Evolutionary conservation across 2,113 vertebrate species (phyloP), one percentile per base, ranked within the genome.

Genomic region (Cheilinus undulatus): DNA sequence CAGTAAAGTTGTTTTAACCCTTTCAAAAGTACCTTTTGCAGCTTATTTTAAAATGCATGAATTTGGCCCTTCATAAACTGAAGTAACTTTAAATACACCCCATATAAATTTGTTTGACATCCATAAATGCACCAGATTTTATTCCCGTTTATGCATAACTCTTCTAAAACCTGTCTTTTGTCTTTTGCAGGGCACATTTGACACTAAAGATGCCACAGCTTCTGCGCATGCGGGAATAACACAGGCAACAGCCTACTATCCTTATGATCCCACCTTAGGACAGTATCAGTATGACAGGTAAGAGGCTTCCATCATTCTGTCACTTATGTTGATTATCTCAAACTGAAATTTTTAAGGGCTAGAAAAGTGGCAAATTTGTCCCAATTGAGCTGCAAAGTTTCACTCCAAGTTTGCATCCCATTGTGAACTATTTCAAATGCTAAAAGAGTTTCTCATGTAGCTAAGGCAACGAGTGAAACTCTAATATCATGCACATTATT

Each of bases 271-370:
- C 6, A 94, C 95, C 6, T 86, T 99, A 92, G 95, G 96, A 90
- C 97, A 98, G 92, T 99, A 98, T 84, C 95, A 98, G 23, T 99
- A 99, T 40, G 97, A 98, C 96, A 99, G 97, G 97, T 99, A 94
- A 45, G 78, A 70, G 58, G 40, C 77, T 38, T 72, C 27, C 52
- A 1, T 59, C 7, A 30, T 20, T 46, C 17, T 38, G 14, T 19
- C n/a, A n/a, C 7, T 7, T 42, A 17, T 42, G 40, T 42, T 7
- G 15, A 42, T 42, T 42, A 5, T 42, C 2, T 42, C 4, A 42
- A 40, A 30, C 13, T 17, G 38, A 14, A 15, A 17, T 3, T 4
- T 15, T n/a, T n/a, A n/a, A n/a, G n/a, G n/a, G n/a, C n/a, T n/a
- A n/a, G n/a, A n/a, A n/a, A n/a, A n/a, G n/a, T n/a, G n/a, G n/a